A percentile compares a stretch with the other conserved stretches of the same genome.
phyloP scores from a whole-genome alignment of 2,113 vertebrate genomes.

The Ochotona curzoniae region DNA sequence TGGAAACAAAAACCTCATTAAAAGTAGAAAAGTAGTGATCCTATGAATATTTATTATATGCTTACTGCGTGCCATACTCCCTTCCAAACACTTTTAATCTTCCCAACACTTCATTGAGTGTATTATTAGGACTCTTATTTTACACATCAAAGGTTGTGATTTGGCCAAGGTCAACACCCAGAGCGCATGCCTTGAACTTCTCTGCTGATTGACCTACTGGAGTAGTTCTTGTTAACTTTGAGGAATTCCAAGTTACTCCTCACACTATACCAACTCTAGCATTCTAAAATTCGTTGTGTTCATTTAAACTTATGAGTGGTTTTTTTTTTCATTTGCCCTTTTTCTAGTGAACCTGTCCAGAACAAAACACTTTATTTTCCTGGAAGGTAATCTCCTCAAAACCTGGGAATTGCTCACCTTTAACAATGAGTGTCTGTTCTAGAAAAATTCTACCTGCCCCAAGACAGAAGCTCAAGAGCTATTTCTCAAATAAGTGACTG shows the following conservation, averaged over 20 bases:
- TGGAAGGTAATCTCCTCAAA: neutral
- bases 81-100: neutral
- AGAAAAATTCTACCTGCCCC: neutral
- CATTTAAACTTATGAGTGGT: neutral
- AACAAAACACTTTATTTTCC: neutral
- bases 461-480: neutral
- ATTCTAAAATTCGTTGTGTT: neutral
- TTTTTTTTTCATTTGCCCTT: neutral
- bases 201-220: neutral
- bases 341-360: neutral
- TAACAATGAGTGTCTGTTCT: neutral
- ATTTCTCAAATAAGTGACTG: neutral
- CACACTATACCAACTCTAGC: neutral
- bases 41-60: neutral
- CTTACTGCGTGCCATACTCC: neutral
- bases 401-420: neutral
- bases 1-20: neutral
- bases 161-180: neutral
- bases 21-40: neutral
- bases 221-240: neutral
- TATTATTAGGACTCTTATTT: neutral
- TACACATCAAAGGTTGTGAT: neutral
- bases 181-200: neutral
- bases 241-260: neutral
- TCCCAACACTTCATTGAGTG: neutral